phyloP scores from a whole-genome alignment of 92 coral and sea anemone genomes.

The Bergia puertoricense region DNA sequence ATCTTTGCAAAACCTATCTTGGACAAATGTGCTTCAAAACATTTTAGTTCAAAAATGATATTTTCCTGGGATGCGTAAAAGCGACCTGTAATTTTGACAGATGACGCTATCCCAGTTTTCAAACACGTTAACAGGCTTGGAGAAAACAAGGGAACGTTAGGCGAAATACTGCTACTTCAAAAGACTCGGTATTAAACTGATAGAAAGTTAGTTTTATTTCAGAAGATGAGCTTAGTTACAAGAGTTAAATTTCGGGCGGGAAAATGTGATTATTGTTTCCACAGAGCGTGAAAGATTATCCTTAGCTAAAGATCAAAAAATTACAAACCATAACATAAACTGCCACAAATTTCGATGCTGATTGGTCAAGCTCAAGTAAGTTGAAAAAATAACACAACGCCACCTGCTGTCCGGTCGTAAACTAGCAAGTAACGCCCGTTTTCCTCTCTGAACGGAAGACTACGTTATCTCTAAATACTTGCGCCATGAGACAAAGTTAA shows the following conservation, averaged over 20 bases:
- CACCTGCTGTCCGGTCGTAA: conserved; percentile 72
- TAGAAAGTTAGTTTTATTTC: background rate
- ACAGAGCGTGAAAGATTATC: conserved; percentile 37
- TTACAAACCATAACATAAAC: conserved; percentile 65
- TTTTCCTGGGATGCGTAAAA: background rate
- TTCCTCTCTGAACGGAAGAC: conserved; percentile 77
- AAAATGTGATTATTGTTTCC: conserved; percentile 27
- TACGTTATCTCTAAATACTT: conserved; percentile 99
- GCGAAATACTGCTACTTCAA: background rate
- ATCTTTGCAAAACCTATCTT: background rate
- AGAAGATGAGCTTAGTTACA: background rate
- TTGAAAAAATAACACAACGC: conserved; percentile 54
- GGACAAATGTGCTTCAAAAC: background rate
- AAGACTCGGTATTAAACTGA: background rate
- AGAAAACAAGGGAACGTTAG: background rate
- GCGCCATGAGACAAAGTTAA: conserved; percentile 88
- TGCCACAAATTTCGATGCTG: conserved; percentile 50
- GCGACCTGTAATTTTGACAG: conserved; percentile 29
- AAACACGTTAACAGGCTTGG: conserved; percentile 4
- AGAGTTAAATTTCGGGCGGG: background rate
- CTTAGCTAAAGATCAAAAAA: conserved; percentile 69
- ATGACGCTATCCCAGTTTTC: conserved; percentile 34
- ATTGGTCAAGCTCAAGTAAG: conserved; percentile 66
- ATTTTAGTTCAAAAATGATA: background rate
- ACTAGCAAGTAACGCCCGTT: conserved; percentile 74